Evolutionary conservation across 2,113 vertebrate genomes (phyloP).

Genomic region (Benitochromis conjunctus): DNA sequence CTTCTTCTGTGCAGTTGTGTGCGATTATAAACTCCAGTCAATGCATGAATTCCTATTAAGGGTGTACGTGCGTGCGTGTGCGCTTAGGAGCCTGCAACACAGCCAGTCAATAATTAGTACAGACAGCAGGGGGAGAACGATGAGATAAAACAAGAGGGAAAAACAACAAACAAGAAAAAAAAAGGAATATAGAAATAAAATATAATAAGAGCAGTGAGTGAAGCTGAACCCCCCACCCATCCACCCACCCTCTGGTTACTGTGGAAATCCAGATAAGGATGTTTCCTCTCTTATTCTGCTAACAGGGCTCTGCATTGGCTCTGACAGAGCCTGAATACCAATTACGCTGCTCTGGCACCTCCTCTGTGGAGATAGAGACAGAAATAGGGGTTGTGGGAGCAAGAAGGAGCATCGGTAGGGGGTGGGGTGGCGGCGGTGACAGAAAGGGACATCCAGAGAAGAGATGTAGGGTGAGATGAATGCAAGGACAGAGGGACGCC

Average conservation of each 20-base stretch:
- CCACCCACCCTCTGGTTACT: conserved; percentile 35
- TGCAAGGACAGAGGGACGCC: conserved; percentile 5
- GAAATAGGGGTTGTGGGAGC: conserved; percentile 45
- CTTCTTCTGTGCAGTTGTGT: background rate
- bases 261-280: conserved; percentile 70
- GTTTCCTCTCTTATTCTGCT: conserved; percentile 64
- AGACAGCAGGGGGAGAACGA: conserved; percentile 30
- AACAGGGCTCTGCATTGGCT: conserved; percentile 61
- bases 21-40: background rate
- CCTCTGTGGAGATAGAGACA: conserved; percentile 32
- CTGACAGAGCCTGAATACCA: conserved; percentile 65
- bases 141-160: conserved; percentile 15
- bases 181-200: conserved; percentile 13
- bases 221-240: background rate
- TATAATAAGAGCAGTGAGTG: conserved; percentile 20
- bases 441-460: background rate
- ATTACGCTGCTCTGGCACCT: conserved; percentile 52
- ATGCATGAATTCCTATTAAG: background rate
- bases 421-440: background rate
- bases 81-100: background rate
- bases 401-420: background rate
- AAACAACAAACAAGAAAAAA: background rate
- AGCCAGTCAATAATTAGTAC: conserved; percentile 50
- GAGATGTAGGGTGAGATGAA: background rate
- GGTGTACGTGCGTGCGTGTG: background rate